Conservation (phyloP, 2,113 vertebrate species). For the Elgaria multicarinata region DNA sequence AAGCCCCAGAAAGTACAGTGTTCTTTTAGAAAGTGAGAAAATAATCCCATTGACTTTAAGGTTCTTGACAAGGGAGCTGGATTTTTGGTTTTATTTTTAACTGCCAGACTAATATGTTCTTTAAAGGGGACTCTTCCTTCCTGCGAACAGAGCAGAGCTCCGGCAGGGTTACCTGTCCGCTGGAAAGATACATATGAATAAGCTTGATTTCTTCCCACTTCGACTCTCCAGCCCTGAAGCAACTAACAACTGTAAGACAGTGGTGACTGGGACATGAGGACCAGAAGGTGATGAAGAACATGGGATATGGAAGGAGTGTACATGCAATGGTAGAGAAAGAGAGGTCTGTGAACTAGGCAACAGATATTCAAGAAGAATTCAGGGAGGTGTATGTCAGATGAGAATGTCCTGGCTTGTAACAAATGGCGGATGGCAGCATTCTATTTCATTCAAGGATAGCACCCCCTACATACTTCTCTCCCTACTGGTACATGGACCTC, state of each 20-base stretch:
- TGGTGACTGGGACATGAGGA: not conserved
- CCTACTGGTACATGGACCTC: not conserved
- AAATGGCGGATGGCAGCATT: not conserved
- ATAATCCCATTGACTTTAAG: not conserved
- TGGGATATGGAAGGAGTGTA: not conserved
- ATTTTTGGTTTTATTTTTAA: not conserved
- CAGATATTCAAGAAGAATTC: not conserved
- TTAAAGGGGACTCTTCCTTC: not conserved
- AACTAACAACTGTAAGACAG: not conserved
- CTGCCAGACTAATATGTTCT: not conserved
- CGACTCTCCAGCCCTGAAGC: too few relatives aligned
- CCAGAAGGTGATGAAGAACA: not conserved
- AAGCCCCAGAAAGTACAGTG: not conserved
- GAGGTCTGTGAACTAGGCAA: not conserved
- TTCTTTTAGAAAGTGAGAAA: not conserved
- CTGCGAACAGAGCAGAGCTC: not conserved
- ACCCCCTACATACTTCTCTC: not conserved
- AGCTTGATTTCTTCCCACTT: too few relatives aligned
- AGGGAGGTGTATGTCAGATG: not conserved
- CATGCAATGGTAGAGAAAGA: not conserved
- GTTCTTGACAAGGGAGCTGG: not conserved
- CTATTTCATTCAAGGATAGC: not conserved
- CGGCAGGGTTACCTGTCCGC: too few relatives aligned
- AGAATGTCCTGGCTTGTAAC: not conserved
- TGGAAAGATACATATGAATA: not conserved